Conservation (phyloP, 2,113 vertebrate genomes). For the Pleuronectes platessa region DNA sequence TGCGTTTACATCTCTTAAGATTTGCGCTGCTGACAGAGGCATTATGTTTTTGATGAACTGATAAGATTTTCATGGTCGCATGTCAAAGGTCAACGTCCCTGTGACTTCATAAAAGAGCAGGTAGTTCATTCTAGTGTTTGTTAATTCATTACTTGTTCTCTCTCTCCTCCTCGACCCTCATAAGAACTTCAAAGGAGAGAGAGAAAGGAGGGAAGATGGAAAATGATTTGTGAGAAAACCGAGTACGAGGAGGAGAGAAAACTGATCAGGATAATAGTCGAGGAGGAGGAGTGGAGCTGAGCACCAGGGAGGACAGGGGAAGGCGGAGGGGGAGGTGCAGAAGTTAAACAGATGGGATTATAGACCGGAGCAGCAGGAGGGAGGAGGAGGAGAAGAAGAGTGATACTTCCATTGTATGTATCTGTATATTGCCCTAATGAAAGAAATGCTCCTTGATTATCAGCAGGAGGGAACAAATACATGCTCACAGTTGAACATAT, state of each 20-base stretch:
- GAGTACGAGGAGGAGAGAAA: neutral
- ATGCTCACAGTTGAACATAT: neutral
- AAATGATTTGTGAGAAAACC: neutral
- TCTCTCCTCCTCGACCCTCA: neutral
- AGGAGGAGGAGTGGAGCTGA: neutral
- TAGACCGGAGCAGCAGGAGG: neutral
- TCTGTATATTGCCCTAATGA: neutral
- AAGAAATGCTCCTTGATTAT: neutral
- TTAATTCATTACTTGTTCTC: too few species aligned
- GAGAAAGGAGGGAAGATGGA: neutral
- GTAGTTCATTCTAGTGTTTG: too few species aligned
- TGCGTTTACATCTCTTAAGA: too few species aligned
- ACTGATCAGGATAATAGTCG: neutral
- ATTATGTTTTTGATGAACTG: too few species aligned
- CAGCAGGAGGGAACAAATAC: conserved; percentile 16
- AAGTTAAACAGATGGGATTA: conserved; percentile 34
- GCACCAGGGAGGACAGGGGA: neutral
- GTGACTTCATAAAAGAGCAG: too few species aligned
- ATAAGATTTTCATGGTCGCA: too few species aligned
- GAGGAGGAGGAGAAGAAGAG: conserved; percentile 2
- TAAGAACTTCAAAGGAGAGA: too few species aligned
- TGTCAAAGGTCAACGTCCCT: too few species aligned
- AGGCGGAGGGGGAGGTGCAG: conserved; percentile 4
- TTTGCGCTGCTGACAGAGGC: too few species aligned
- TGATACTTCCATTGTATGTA: neutral